Base-by-base conservation (phyloP, 2,797 vertebrate species). In the Bradypodion ventrale region DNA sequence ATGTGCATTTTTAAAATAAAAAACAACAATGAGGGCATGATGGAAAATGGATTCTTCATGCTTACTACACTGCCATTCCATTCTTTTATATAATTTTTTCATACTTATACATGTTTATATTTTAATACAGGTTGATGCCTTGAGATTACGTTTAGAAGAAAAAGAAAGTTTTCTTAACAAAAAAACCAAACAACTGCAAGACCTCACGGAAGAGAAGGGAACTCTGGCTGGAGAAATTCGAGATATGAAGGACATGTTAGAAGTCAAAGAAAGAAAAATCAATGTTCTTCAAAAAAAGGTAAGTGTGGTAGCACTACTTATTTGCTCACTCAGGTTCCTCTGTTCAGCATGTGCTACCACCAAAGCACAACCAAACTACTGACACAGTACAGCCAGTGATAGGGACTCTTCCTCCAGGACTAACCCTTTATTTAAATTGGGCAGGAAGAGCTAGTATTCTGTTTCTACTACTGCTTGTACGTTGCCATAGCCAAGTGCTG, bases 251-350 rank as follows among this genome's bases (percentile, higher is more conserved):
- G 99, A 99, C 91, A 99, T 99, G 99, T 94, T 99, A 78, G 98
- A 99, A 96, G 99, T 99, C 84, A 99, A 99, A 93, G 99, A 99
- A 93, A 97, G 98, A 88, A 99, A 99, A 95, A 99, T 99, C 91
- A 99, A 99, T 65, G 98, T 99, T 83, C 97, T 99, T 89, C 99
- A 99, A 92, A 99, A 99, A 94, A 99, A 99, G 97, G 99, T 99
- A 93, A 90, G 94, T 81, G 10, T 78, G 8, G 21, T 16, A 5
- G 3, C 52, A 56, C 52, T 56, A n/a, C n/a, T 56, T 15, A 56
- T 49, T n/a, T n/a, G 46, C 46, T 49, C 52, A 56, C 52, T 16
- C 52, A 56, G 52, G 15, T 56, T 56, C 52, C 52, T 56, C 16
- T 56, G 19, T 56, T 52, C 16, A 19, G 10, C 5, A 5, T 56